These are phyloP conservation scores for Parambassis ranga DNA, from an alignment of 2,797 vertebrate species.

Conservation along the genomic window DNA sequence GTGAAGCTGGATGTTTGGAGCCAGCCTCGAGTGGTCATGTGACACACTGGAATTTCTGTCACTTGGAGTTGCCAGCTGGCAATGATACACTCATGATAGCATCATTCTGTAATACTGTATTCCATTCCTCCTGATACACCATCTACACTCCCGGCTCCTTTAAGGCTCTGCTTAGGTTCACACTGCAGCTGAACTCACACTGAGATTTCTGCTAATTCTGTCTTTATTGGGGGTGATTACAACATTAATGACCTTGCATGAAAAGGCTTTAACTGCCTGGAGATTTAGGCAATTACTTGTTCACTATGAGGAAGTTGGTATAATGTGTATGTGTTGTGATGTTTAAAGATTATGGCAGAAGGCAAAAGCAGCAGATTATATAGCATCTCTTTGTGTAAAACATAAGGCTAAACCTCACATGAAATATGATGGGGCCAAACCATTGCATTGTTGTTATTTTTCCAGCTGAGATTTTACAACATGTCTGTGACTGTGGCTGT, in stretches of 20 bases:
- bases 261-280: background rate
- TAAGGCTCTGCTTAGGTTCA: constrained; percentile 2
- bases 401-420: background rate
- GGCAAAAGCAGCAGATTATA: background rate
- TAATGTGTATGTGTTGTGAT: background rate
- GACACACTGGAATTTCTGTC: too few relatives aligned
- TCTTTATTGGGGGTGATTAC: background rate
- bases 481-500: background rate
- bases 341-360: background rate
- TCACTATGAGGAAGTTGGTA: background rate
- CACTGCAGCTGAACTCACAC: constrained; percentile 27
- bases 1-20: too few relatives aligned
- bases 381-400: background rate
- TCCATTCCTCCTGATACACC: too few relatives aligned
- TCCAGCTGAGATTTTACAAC: background rate
- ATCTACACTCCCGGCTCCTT: too few relatives aligned
- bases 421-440: background rate
- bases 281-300: background rate
- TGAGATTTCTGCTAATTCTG: constrained; percentile 35
- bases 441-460: background rate
- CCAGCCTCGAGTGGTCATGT: too few relatives aligned
- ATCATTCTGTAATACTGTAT: too few relatives aligned
- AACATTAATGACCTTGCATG: constrained; percentile 1
- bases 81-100: too few relatives aligned
- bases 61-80: too few relatives aligned